A percentile compares a stretch with the other conserved stretches of the same genome.
phyloP scores from a whole-genome alignment of 1,140 invertebrate genomes.

The Drosophila ohnishii region DNA sequence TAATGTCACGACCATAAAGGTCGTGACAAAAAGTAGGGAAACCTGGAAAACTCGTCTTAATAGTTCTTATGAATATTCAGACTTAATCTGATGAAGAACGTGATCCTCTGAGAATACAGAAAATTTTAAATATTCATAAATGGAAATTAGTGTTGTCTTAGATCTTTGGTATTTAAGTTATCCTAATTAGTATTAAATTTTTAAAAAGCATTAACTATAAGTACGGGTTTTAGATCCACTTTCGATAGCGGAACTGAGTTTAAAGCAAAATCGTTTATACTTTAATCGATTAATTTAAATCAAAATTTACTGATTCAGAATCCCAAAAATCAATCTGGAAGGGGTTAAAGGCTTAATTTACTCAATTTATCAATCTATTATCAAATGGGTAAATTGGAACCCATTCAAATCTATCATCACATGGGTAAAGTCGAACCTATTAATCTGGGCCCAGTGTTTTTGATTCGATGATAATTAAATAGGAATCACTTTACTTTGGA shows the following conservation, averaged over 20 bases:
- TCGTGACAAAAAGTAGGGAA: neutral
- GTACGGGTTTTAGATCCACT: neutral
- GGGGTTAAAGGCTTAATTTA: constrained; percentile 1
- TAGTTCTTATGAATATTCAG: constrained; percentile 5
- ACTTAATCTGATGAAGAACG: neutral
- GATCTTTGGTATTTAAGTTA: neutral
- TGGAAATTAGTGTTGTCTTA: neutral
- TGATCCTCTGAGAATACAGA: neutral
- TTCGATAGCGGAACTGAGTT: neutral
- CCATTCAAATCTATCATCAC: too few relatives aligned
- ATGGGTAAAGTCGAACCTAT: neutral
- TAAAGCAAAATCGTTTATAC: neutral
- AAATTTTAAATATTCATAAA: constrained; percentile 1
- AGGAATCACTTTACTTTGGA: neutral
- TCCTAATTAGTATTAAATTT: neutral
- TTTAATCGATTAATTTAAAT: too few relatives aligned
- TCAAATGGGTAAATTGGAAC: too few relatives aligned
- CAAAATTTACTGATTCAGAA: neutral
- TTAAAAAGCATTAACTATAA: neutral
- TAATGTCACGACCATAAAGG: neutral
- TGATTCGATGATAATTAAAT: constrained; percentile 1
- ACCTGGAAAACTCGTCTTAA: constrained; percentile 7
- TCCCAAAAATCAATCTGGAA: neutral
- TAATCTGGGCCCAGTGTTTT: neutral
- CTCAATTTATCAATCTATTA: constrained; percentile 3